A percentile compares a stretch with the other conserved stretches of the same genome.
Conservation (phyloP, 53 echinoderm and acorn worm genomes). For the Zoroaster sp. region DNA sequence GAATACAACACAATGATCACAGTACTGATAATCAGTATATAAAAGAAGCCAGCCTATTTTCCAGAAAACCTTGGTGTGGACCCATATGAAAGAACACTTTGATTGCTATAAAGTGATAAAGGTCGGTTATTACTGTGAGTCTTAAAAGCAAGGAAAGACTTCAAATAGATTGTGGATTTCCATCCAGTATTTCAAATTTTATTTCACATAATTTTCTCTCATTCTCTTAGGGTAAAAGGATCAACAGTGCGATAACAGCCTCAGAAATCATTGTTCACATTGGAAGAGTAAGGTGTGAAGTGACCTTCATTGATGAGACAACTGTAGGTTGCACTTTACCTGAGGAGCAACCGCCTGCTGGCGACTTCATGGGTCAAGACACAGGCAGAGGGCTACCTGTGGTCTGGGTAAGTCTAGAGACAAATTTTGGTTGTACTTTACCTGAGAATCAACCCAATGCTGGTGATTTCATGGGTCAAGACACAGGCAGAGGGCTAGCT, state of each 20-base stretch:
- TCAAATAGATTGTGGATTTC: not conserved
- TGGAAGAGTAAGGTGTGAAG: conserved; percentile 10
- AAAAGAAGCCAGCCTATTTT: too few relatives aligned
- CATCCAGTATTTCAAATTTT: not conserved
- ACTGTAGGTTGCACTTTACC: conserved; percentile 37
- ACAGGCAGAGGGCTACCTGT: not conserved
- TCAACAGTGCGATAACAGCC: not conserved
- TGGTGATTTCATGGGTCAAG: conserved; percentile 1
- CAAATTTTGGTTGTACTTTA: conserved; percentile 16
- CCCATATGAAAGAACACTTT: too few relatives aligned
- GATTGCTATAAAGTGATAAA: too few relatives aligned
- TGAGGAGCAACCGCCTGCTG: not conserved
- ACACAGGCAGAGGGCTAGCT: not conserved
- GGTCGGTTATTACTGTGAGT: too few relatives aligned
- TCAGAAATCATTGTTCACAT: not conserved
- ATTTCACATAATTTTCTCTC: not conserved
- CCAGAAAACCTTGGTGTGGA: too few relatives aligned
- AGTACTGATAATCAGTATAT: too few relatives aligned
- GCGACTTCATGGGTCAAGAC: conserved; percentile 1
- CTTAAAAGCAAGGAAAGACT: too few relatives aligned
- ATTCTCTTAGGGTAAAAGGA: not conserved
- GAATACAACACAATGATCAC: too few relatives aligned
- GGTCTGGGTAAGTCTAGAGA: conserved; percentile 8
- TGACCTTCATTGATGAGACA: not conserved
- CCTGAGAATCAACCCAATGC: not conserved